Percentiles rank a stretch among this genome's conserved stretches.
phyloP scores from a whole-genome alignment of 2,797 vertebrate genomes.

The Basileuterus tristriatus region DNA sequence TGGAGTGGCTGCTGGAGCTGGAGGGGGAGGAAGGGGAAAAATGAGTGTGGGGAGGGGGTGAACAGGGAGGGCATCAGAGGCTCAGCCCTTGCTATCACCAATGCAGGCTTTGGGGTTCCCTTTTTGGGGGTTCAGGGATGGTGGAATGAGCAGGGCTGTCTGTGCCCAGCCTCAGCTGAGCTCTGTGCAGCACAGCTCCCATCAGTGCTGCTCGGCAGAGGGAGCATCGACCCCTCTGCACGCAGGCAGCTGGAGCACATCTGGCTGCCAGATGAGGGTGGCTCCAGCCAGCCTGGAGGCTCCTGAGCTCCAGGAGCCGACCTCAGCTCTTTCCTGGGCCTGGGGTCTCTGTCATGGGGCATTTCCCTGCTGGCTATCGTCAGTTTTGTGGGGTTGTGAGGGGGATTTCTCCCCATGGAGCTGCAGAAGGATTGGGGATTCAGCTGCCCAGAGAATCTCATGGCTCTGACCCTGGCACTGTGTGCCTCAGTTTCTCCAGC shows the following conservation, averaged over 20 bases:
- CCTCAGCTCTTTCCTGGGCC: neutral
- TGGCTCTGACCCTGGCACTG: neutral
- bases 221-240: neutral
- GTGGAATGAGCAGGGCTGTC: neutral
- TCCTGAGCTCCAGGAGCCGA: neutral
- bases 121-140: neutral
- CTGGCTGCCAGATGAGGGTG: conserved; percentile 35
- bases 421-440: neutral
- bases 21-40: neutral
- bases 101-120: neutral
- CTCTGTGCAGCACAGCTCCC: rapidly evolving
- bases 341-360: neutral
- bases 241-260: conserved; percentile 28
- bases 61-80: neutral
- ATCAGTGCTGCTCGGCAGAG: neutral
- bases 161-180: neutral
- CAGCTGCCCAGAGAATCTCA: neutral
- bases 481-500: neutral
- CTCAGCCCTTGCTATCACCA: neutral
- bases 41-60: neutral
- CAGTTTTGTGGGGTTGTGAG: neutral
- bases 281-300: neutral
- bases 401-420: neutral
- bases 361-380: neutral
- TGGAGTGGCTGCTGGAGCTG: neutral